These are phyloP conservation scores for Lacerta agilis DNA, from an alignment of 2,797 vertebrate genomes.

Conservation along the genomic window DNA sequence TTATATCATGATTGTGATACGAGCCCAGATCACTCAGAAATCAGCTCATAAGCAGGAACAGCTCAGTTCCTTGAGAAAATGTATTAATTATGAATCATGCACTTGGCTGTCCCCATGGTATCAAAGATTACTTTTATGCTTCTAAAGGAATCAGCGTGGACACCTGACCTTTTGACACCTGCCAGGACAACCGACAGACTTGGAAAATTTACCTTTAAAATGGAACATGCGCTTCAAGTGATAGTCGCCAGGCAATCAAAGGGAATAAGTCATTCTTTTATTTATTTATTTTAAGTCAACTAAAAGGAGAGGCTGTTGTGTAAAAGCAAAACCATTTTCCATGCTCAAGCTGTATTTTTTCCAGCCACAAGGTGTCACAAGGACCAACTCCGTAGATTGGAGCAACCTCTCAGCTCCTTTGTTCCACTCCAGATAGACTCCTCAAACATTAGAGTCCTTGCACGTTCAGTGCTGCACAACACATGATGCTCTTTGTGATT, in stretches of 20 bases:
- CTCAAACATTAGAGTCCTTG: neutral
- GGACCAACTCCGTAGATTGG: neutral
- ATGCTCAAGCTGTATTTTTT: neutral
- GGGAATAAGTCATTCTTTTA: neutral
- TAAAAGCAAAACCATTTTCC: neutral
- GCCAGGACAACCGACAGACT: neutral
- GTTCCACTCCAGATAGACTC: neutral
- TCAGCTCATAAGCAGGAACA: neutral
- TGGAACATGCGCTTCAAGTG: neutral
- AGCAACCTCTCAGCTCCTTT: neutral
- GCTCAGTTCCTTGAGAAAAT: neutral
- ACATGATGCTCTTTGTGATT: neutral
- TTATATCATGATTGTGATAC: slow-evolving; percentile 30
- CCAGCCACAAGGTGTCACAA: neutral
- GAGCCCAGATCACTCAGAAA: slow-evolving; percentile 14
- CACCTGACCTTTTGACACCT: slow-evolving; percentile 25
- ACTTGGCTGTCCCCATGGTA: slow-evolving; percentile 23
- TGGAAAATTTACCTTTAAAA: slow-evolving; percentile 16
- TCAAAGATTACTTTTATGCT: slow-evolving; percentile 47
- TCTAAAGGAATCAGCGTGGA: slow-evolving; percentile 46
- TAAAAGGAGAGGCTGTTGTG: neutral
- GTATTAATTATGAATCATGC: slow-evolving; percentile 45
- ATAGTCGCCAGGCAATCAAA: neutral
- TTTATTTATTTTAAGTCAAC: neutral
- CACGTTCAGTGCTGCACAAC: neutral